These are phyloP conservation scores for Chionoecetes opilio DNA, from an alignment of 1,140 invertebrate species.

Conservation along the genomic window DNA sequence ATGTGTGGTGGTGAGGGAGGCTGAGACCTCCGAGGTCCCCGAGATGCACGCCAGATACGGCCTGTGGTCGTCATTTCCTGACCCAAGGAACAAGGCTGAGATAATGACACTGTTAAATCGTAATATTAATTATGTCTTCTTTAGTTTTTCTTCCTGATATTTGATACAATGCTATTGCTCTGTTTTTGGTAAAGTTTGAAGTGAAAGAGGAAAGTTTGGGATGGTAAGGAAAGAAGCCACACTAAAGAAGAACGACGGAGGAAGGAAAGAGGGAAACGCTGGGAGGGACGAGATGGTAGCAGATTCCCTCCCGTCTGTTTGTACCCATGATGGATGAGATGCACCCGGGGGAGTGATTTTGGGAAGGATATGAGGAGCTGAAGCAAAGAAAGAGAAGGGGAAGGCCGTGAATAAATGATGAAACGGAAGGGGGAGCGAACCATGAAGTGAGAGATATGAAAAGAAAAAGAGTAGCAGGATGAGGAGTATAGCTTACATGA, in stretches of 20 bases:
- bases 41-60: neutral
- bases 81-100: neutral
- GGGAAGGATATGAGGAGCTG: too few species aligned
- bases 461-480: too few species aligned
- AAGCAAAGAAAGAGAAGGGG: too few species aligned
- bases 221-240: neutral
- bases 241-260: neutral
- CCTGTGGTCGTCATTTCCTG: neutral
- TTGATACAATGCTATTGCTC: neutral
- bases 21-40: neutral
- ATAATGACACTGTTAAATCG: constrained; percentile 1
- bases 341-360: too few species aligned
- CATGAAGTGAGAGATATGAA: too few species aligned
- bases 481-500: too few species aligned
- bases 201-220: neutral
- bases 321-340: too few species aligned
- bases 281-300: neutral
- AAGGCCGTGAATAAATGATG: too few species aligned
- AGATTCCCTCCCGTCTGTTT: too few species aligned
- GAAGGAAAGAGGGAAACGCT: neutral
- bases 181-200: neutral
- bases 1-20: neutral
- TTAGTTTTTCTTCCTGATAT: neutral
- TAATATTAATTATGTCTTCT: neutral
- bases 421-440: too few species aligned